These are phyloP conservation scores for Channa striata DNA, from an alignment of 2,797 vertebrate genomes.

Conservation along the genomic window DNA sequence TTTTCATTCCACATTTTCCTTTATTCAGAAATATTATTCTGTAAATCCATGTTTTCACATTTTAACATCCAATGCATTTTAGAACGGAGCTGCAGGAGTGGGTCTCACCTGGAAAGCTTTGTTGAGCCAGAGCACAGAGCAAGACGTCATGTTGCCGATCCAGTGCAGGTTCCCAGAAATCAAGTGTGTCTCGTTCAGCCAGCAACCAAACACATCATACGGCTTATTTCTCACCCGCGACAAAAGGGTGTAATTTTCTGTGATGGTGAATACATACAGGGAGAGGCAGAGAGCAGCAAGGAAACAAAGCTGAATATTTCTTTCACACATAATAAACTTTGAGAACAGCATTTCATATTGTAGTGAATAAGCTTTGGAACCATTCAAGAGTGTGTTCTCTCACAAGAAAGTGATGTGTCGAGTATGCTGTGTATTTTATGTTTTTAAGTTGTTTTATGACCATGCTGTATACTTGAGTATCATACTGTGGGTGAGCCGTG, in stretches of 20 bases:
- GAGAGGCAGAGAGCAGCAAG: neutral
- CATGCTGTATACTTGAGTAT: neutral
- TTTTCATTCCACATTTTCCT: neutral
- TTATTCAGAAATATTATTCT: too few species aligned
- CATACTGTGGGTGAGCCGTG: neutral
- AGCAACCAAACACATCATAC: slow-evolving; percentile 97
- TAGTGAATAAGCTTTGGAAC: neutral
- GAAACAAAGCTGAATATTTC: neutral
- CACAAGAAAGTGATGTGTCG: neutral
- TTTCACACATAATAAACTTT: neutral
- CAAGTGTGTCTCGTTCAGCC: slow-evolving; percentile 96
- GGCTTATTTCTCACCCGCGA: slow-evolving; percentile 97
- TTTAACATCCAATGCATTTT: too few species aligned
- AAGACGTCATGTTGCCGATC: slow-evolving; percentile 96
- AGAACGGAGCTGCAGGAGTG: neutral
- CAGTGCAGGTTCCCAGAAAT: slow-evolving; percentile 98
- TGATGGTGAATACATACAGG: neutral
- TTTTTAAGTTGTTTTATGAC: too few species aligned
- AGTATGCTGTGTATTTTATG: neutral
- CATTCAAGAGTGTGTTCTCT: neutral
- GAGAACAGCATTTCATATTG: neutral
- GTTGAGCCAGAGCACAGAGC: slow-evolving; percentile 98
- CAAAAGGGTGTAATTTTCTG: slow-evolving; percentile 93
- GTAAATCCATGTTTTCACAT: too few species aligned
- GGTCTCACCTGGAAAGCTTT: slow-evolving; percentile 95